Percentiles rank a stretch among this genome's conserved stretches.
phyloP scores from a whole-genome alignment of 2,797 vertebrate species.

The Antrozous pallidus region DNA sequence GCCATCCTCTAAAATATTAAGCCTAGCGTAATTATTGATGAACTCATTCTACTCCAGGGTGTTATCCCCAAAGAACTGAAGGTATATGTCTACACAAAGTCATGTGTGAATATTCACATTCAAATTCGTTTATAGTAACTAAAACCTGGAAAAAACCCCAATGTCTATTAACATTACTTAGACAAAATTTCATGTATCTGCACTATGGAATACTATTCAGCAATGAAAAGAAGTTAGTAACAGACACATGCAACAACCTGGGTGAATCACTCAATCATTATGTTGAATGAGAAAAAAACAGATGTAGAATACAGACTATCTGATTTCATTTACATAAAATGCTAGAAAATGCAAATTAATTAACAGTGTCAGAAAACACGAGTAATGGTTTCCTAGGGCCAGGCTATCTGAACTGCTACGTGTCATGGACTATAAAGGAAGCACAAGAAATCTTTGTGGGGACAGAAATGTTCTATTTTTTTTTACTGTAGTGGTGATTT shows the following conservation, averaged over 20 bases:
- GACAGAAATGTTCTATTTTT: neutral
- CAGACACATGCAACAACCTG: rapidly evolving
- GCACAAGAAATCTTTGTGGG: neutral
- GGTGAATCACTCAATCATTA: neutral
- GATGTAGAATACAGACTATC: rapidly evolving
- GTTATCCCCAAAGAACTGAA: neutral
- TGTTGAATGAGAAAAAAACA: neutral
- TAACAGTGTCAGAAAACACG: neutral
- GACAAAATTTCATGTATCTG: neutral
- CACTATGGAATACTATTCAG: neutral
- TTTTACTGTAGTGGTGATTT: neutral
- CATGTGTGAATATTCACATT: neutral
- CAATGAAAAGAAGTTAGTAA: neutral
- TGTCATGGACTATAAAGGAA: neutral
- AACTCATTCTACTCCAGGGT: neutral
- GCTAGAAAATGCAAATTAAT: neutral
- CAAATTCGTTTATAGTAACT: neutral
- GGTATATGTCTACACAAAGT: neutral
- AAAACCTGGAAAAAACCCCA: neutral
- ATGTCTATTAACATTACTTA: neutral
- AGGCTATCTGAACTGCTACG: neutral
- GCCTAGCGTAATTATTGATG: neutral
- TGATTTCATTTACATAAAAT: neutral
- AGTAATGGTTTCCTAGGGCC: neutral
- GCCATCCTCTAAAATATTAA: neutral